phyloP scores from a whole-genome alignment of 2,113 vertebrate genomes.

The Limnothrissa miodon region DNA sequence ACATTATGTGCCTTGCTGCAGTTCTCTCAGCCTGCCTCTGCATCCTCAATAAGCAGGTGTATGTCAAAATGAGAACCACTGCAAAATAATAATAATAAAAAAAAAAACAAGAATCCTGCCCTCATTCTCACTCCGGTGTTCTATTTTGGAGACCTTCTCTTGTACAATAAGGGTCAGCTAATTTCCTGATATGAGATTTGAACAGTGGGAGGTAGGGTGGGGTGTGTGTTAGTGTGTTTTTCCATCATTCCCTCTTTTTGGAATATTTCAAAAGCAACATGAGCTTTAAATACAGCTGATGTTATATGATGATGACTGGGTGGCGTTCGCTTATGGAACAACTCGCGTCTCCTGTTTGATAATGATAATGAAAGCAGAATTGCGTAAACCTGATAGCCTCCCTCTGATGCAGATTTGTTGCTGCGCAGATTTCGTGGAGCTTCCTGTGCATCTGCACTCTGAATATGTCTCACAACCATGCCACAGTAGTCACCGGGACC shows the following conservation, averaged over 20 bases:
- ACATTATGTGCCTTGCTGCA: conserved; percentile 1
- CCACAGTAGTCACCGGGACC: no score
- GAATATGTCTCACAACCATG: no score
- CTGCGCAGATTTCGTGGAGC: no score
- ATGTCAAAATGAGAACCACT: neutral
- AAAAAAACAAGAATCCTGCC: neutral
- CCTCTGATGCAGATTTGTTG: no score
- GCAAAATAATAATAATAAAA: neutral
- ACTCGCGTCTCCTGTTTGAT: neutral
- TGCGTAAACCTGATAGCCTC: no score
- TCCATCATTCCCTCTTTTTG: neutral
- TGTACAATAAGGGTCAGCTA: neutral
- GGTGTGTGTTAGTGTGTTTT: neutral
- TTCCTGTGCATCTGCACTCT: no score
- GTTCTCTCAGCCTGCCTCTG: neutral
- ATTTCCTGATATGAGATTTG: conserved; percentile 6
- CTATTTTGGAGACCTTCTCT: neutral
- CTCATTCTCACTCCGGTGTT: neutral
- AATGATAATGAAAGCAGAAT: neutral
- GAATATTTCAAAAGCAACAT: neutral
- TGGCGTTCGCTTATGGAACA: neutral
- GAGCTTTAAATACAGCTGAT: neutral
- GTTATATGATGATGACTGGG: neutral
- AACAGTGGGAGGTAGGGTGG: neutral
- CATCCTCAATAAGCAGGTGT: neutral